Evolutionary conservation across 2,113 vertebrate species (phyloP).

Genomic region (Ancistrus triradiatus): DNA sequence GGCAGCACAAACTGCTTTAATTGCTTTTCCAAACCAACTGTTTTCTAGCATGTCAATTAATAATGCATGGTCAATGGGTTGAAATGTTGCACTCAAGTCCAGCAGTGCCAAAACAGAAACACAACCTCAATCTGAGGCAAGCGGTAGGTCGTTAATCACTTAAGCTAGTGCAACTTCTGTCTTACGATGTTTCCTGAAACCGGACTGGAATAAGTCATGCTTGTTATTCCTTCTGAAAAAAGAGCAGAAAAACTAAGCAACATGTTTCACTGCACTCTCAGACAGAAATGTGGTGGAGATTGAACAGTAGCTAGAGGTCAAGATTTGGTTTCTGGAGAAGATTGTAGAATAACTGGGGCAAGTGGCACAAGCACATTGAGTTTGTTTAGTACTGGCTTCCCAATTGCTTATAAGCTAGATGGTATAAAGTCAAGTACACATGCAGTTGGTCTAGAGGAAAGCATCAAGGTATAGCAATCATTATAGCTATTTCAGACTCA

Average conservation of each 20-base stretch:
- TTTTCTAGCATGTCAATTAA: not conserved
- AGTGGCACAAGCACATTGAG: not conserved
- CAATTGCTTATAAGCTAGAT: not conserved
- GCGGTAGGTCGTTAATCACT: not conserved
- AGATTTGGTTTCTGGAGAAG: not conserved
- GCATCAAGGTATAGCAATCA: not conserved
- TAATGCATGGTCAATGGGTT: not conserved
- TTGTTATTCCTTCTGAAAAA: not conserved
- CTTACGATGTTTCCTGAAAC: too few species aligned
- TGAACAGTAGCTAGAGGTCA: too few species aligned
- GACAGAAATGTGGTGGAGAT: too few species aligned
- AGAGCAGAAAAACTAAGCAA: not conserved
- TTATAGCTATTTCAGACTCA: not conserved
- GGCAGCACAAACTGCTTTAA: too few species aligned
- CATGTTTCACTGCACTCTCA: too few species aligned
- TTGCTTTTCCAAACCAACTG: too few species aligned
- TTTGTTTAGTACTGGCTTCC: not conserved
- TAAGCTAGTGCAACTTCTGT: not conserved
- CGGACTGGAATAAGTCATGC: not conserved
- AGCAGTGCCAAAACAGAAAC: too few species aligned
- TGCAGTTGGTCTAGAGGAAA: not conserved
- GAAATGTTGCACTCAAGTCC: not conserved
- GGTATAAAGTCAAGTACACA: constrained; percentile 1
- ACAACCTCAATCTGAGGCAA: not conserved
- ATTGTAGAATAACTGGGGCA: too few species aligned